Evolutionary conservation across 2,888 invertebrate species (phyloP), one percentile per base, ranked within the genome.

Genomic region (Exephanes ischioxanthus): DNA sequence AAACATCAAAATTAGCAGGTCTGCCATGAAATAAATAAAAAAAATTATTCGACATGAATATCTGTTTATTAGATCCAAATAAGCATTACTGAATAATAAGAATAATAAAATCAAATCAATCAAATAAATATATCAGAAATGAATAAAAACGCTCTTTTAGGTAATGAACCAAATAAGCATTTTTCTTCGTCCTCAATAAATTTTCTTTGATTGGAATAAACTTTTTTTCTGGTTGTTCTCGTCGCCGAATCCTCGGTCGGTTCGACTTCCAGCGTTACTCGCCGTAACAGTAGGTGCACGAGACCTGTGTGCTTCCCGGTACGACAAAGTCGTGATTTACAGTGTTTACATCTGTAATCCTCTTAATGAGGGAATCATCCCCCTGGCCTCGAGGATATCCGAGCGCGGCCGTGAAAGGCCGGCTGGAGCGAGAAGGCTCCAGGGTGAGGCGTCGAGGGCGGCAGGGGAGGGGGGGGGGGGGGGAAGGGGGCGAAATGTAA

Each of bases 261-360:
- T 19, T 67, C 41, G 19, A 41, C 41, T 16, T 41, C 45, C 45
- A 37, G 19, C 45, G 0, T 16, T 16, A 4, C 5, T 16, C 45
- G 26, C 58, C 9, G 37, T 45, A 73, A 45, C 58, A 16, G 61
- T 45, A 26, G 26, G 26, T 22, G 48, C 4, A 1, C 61, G 26
- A 22, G 51, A 37, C 19, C 16, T 37, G 51, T 51, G 51, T 76
- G 45, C 66, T 76, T 53, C 76, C 66, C 66, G 53, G 66, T 66
- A 66, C 51, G 30, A 51, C 68, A 26, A 30, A 48, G n/a, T 22
- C 33, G 67, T 90, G 89, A 90, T 92, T 91, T 91, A 91, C 88
- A 85, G 83, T 91, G 88, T 92, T 92, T 92, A 91, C 91, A 89
- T 89, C 84, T 70, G 80, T 90, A 90, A 90, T 89, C 90, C 89